phyloP scores from a whole-genome alignment of 1,140 invertebrate genomes.

The Lycorma delicatula region DNA sequence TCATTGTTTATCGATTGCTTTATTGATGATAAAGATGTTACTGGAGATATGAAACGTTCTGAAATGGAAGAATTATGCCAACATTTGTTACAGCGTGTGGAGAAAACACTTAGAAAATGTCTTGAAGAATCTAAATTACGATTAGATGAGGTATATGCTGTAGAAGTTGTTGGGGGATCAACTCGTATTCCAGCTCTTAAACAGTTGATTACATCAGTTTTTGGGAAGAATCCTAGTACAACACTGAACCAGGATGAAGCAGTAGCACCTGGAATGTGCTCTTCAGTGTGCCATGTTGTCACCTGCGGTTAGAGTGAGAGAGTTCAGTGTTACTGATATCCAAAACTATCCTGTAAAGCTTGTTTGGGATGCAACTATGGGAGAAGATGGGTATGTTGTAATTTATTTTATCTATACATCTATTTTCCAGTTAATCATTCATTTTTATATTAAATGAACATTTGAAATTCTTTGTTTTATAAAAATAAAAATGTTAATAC shows the following conservation, averaged over 20 bases:
- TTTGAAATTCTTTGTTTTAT: too few relatives aligned
- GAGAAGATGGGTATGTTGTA: slow-evolving; percentile 50
- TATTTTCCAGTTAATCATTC: too few relatives aligned
- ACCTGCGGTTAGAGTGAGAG: slow-evolving; percentile 89
- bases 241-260: slow-evolving; percentile 98
- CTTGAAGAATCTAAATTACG: slow-evolving; percentile 68
- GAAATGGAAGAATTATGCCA: slow-evolving; percentile 74
- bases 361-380: slow-evolving; percentile 67
- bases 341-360: slow-evolving; percentile 86
- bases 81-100: slow-evolving; percentile 64
- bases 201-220: slow-evolving; percentile 75
- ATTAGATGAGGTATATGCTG: slow-evolving; percentile 80
- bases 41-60: slow-evolving; percentile 48
- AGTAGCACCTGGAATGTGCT: slow-evolving; percentile 89
- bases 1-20: slow-evolving; percentile 98
- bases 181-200: slow-evolving; percentile 91
- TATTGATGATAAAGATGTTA: slow-evolving; percentile 95
- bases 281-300: slow-evolving; percentile 95
- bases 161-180: slow-evolving; percentile 95
- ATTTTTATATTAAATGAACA: too few relatives aligned
- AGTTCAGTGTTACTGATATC: slow-evolving; percentile 88
- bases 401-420: too few relatives aligned
- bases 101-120: slow-evolving; percentile 56
- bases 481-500: too few relatives aligned
- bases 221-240: slow-evolving; percentile 79